Base-by-base conservation (phyloP, 2,113 vertebrate species). In the Hyperopisus bebe region DNA sequence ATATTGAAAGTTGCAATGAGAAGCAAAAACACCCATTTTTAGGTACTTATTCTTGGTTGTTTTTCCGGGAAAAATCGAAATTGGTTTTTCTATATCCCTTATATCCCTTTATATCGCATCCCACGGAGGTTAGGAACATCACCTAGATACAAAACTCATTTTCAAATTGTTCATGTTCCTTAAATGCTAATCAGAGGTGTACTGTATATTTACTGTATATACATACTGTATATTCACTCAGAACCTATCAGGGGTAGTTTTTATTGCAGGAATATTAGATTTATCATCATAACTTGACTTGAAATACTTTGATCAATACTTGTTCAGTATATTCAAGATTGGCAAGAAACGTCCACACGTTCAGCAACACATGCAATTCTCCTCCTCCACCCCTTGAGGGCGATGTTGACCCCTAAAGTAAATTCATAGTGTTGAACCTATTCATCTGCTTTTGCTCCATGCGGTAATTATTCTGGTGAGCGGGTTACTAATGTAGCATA, bases 331-430 rank as follows among this genome's bases (percentile, higher is more conserved):
- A n/a, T 62, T 27, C 10, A 66, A 66, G n/a, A 66, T 70, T 70
- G 62, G 10, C 10, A 42, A 19, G 35, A 35, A 42, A 19, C 31
- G 0, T 42, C 0, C 17, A 80, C 74, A 19, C 1, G 5, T 42
- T 55, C 80, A n/a, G 35, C n/a, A 82, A 82, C 27, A 80, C 35
- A 10, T 17, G 51, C 51, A 46, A 46, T 58, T 39, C 42, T 62
- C 17, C 44, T 19, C 31, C 5, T 31, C 7, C 31, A 8, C 42
- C 80, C 31, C 89, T 89, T 50, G 77, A 53, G 70, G 88, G 88
- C 27, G 74, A 55, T 89, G 50, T 82, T 82, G 88, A 82, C 31
- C 74, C 48, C 55, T 82, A 35, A 83, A 83, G 80, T 35, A 39
- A 55, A 19, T 21, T 39, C 5, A 19, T 35, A 55, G 21, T 6